A percentile compares a stretch with the other conserved stretches of the same genome.
Conservation (phyloP, 2,888 invertebrate genomes). For the Tetragonisca angustula region DNA sequence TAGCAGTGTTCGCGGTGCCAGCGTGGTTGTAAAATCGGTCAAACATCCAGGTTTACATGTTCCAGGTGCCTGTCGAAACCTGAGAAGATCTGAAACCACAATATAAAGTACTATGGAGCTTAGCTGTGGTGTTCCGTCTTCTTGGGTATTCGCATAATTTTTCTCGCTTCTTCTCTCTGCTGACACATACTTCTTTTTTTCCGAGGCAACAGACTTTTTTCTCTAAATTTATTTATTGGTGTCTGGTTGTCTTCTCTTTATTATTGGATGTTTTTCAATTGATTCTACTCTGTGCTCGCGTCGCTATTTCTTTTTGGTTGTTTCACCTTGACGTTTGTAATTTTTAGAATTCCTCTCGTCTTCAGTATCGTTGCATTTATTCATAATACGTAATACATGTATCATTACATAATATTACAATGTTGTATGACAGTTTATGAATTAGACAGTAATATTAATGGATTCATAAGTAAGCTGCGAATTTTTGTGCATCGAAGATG, state of each 20-base stretch:
- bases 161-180: background rate
- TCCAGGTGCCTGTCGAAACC: constrained; percentile 9
- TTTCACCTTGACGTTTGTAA: too few species aligned
- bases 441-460: too few species aligned
- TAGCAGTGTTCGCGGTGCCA: background rate
- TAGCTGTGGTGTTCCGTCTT: background rate
- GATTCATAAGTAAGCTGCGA: too few species aligned
- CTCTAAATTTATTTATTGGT: background rate
- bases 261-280: background rate
- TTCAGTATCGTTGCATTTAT: too few species aligned
- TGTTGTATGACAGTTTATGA: too few species aligned
- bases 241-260: background rate
- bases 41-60: background rate
- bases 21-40: constrained; percentile 1
- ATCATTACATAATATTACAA: too few species aligned
- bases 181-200: background rate
- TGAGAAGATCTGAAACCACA: background rate
- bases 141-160: background rate
- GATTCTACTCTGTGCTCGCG: background rate
- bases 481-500: too few species aligned
- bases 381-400: too few species aligned
- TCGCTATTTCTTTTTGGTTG: too few species aligned
- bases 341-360: too few species aligned
- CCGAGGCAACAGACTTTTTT: background rate
- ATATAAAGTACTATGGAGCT: background rate